These are phyloP conservation scores for Ciconia nigra DNA, from an alignment of 2,797 vertebrate genomes.

Conservation along the genomic window DNA sequence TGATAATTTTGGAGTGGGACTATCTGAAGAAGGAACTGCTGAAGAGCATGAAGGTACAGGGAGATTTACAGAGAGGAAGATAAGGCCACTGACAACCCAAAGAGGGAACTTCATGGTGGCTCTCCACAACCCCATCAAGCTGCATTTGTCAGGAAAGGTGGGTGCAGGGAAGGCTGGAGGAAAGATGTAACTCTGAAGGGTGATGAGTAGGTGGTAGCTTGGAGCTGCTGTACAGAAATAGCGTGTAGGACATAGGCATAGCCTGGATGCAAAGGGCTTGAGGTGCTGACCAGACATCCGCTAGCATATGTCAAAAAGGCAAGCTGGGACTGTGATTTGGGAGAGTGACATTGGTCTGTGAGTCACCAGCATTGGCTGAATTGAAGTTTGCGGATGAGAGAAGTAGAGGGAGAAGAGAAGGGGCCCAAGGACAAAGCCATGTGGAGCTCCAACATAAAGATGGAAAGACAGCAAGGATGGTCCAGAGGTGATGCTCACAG, in stretches of 20 bases:
- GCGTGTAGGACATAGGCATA: background rate
- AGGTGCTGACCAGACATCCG: background rate
- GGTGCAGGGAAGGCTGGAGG: background rate
- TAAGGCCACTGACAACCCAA: background rate
- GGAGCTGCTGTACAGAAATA: background rate
- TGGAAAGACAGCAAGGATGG: background rate
- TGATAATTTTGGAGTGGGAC: background rate
- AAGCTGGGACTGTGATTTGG: background rate
- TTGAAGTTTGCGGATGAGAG: background rate
- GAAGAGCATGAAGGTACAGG: background rate
- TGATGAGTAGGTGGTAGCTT: background rate
- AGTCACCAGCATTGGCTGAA: background rate
- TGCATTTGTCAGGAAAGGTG: background rate
- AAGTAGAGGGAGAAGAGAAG: background rate
- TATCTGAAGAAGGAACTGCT: background rate
- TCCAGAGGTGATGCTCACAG: background rate
- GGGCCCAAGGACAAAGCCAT: background rate
- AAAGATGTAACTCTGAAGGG: background rate
- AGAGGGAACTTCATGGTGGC: background rate
- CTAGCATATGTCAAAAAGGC: background rate
- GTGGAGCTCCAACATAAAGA: background rate
- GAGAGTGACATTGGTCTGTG: fast-evolving
- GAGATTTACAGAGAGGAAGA: background rate
- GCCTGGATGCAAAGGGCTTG: background rate
- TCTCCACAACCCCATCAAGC: background rate